Percentiles rank a stretch among this genome's conserved stretches.
phyloP scores from a whole-genome alignment of 2,797 vertebrate species.

The Coccyzus lansbergi region DNA sequence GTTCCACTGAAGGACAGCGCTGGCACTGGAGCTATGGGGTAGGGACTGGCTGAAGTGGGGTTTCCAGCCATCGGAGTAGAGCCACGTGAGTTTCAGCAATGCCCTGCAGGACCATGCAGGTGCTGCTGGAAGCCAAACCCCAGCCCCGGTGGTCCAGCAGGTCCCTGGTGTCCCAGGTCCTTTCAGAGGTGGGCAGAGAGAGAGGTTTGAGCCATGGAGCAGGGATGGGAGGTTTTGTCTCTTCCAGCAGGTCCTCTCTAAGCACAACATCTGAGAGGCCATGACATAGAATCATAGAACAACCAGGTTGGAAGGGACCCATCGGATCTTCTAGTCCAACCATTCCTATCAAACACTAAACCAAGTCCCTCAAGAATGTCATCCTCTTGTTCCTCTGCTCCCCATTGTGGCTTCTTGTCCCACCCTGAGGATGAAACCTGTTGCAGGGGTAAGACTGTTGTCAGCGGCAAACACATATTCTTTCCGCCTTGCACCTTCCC shows the following conservation, averaged over 20 bases:
- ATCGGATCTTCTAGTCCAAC: too few relatives aligned
- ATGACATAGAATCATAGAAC: too few relatives aligned
- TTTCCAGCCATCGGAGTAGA: rapidly evolving
- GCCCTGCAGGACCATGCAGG: rapidly evolving
- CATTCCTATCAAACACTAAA: too few relatives aligned
- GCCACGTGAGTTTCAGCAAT: neutral
- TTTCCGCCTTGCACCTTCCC: neutral
- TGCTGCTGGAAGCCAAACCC: neutral
- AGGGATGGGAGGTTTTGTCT: neutral
- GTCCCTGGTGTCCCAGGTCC: neutral
- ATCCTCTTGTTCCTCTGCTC: neutral
- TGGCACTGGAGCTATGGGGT: rapidly evolving
- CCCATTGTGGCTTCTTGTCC: neutral
- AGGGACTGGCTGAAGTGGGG: neutral
- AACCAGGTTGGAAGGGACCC: too few relatives aligned
- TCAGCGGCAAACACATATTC: neutral
- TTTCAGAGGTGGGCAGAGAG: neutral
- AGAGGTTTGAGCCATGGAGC: neutral
- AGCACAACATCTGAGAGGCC: neutral
- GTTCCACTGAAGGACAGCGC: rapidly evolving
- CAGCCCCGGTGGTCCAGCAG: neutral
- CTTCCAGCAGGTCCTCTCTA: neutral
- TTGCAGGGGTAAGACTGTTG: neutral
- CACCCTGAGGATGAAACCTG: neutral
- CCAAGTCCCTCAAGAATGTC: too few relatives aligned